Conservation (phyloP, 1,140 invertebrate species). For the Drosophila micromelanica region DNA sequence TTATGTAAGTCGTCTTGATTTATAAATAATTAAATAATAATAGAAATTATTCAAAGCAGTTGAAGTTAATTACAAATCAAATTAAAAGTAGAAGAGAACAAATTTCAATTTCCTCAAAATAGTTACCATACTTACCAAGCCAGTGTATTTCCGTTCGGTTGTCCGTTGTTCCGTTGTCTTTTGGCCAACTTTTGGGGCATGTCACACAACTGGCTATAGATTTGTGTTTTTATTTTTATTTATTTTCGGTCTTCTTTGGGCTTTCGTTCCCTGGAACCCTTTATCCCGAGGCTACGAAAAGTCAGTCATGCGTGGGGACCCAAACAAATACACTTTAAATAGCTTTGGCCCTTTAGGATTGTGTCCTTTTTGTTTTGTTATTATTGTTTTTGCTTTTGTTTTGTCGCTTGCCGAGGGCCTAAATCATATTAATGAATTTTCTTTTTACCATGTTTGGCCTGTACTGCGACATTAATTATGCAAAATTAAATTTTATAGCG, state of each 20-base stretch:
- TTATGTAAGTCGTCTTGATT: no score
- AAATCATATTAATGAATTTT: slow-evolving; percentile 82
- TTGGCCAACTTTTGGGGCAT: background rate
- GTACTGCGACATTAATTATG: slow-evolving; percentile 74
- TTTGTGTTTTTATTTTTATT: slow-evolving; percentile 9
- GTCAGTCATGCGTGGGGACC: slow-evolving; percentile 45
- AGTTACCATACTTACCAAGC: no score
- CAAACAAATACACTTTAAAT: slow-evolving; percentile 49
- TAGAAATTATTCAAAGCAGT: no score
- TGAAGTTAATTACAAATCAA: no score
- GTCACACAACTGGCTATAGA: slow-evolving; percentile 11
- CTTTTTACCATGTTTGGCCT: slow-evolving; percentile 62
- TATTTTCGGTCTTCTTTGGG: background rate
- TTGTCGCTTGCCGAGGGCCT: slow-evolving; percentile 32
- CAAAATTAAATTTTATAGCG: slow-evolving; percentile 80
- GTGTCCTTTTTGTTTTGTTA: slow-evolving; percentile 28
- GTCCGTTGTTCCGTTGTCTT: no score
- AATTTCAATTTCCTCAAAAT: no score
- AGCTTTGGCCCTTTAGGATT: slow-evolving; percentile 21
- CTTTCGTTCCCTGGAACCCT: background rate
- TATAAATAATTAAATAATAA: no score
- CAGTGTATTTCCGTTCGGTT: no score
- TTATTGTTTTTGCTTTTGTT: slow-evolving; percentile 35
- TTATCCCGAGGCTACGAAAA: slow-evolving; percentile 24
- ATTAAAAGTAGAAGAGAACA: no score